Evolutionary conservation across 2,113 vertebrate species (phyloP).

Genomic region (Rhinolophus sinicus): DNA sequence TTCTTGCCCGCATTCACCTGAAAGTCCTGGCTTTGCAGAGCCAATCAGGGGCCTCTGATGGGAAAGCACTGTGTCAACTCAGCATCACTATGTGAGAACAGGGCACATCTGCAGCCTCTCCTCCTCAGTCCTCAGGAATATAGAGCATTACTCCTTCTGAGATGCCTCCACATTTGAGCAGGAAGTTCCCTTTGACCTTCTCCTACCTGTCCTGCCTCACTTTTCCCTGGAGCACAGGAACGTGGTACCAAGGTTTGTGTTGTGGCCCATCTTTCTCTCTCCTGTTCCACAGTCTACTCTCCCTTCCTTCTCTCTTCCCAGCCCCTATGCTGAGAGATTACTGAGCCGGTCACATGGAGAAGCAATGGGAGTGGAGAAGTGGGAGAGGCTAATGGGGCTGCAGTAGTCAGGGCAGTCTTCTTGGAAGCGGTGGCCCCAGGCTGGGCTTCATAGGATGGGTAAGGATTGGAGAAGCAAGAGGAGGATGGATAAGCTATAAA

Average conservation of each 20-base stretch:
- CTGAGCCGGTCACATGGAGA: not conserved
- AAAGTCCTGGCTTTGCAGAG: not conserved
- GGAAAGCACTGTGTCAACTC: not conserved
- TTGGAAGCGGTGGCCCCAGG: not conserved
- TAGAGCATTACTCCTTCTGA: rapidly evolving
- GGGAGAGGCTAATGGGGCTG: not conserved
- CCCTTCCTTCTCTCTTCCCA: not conserved
- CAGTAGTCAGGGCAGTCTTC: not conserved
- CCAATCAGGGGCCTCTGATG: not conserved
- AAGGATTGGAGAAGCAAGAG: not conserved
- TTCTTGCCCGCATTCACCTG: not conserved
- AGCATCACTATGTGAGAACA: not conserved
- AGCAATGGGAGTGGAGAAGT: not conserved
- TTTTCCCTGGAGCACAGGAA: not conserved
- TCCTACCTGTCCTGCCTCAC: rapidly evolving
- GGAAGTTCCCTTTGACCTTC: not conserved
- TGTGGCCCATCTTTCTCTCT: not conserved
- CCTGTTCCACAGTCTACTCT: not conserved
- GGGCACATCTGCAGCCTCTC: not conserved
- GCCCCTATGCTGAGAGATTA: not conserved
- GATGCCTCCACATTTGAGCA: not conserved
- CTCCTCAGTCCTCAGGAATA: not conserved
- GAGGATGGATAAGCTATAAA: not conserved
- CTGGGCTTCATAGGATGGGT: not conserved
- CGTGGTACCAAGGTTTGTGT: not conserved